Evolutionary conservation across 2,113 vertebrate species (phyloP), one percentile per base, ranked within the genome.

Genomic region (Machaerirhynchus nigripectus): DNA sequence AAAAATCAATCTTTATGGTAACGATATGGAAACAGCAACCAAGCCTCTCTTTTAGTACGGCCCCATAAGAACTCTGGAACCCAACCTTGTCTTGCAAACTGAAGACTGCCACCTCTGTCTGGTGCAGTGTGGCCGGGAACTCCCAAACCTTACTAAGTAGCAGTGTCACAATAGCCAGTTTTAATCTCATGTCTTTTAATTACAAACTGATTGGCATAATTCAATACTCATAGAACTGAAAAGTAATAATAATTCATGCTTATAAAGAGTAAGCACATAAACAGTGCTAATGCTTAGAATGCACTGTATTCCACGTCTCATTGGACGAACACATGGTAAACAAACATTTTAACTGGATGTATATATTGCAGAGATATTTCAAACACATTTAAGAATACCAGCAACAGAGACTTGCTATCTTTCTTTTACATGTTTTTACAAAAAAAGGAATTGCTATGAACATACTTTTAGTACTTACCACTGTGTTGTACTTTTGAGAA

Each of bases 381-480:
- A 85, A 77, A 77, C 13, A 55, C 11, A 30, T 57, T 93, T 57
- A 75, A 87, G 17, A 89, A 79, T 21, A 90, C 13, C 6, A 63
- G 8, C 21, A 70, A 47, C 6, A 76, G 10, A 63, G 2, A 61
- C 3, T 61, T 35, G 28, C 6, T 69, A 21, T 64, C 11, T 69
- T 78, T 82, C 12, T 53, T 57, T 59, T 16, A 28, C 5, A 11
- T 37, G 15, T 24, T 70, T 73, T 91, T 68, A 67, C 3, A 6
- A 6, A 50, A 79, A 83, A 82, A 3, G 16, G 30, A 57, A 73
- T n/a, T 47, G 3, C 16, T 60, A 17, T 40, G 19, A 79, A 75
- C 4, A n/a, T 42, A 77, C 2, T 76, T 79, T 63, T 27, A 93
- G 47, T 23, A 92, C 96, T 95, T 69, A 98, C 96, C 93, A 79